phyloP scores from a whole-genome alignment of 2,888 invertebrate species.

The Salticus scenicus region DNA sequence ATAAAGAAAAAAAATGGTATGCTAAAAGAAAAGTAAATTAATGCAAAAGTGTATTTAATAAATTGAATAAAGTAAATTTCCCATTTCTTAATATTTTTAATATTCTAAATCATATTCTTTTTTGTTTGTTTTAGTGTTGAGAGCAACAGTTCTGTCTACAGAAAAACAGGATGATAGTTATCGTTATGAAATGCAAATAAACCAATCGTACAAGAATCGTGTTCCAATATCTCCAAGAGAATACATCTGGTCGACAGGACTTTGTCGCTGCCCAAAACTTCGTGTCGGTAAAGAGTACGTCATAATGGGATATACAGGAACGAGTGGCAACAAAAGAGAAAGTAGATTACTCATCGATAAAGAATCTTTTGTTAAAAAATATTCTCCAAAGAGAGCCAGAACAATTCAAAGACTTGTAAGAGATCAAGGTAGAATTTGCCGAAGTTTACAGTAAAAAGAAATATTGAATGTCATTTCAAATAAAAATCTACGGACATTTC shows the following conservation, averaged over 20 bases:
- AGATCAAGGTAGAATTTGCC: slow-evolving; percentile 29
- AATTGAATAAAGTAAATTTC: too few relatives aligned
- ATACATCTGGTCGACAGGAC: slow-evolving; percentile 72
- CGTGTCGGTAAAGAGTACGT: slow-evolving; percentile 72
- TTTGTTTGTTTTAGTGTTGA: slow-evolving; percentile 60
- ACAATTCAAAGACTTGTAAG: slow-evolving; percentile 41
- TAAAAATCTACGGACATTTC: too few relatives aligned
- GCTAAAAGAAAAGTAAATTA: too few relatives aligned
- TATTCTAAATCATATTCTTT: too few relatives aligned
- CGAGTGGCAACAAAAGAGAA: slow-evolving; percentile 70
- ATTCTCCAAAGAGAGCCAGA: slow-evolving; percentile 46
- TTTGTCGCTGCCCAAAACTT: slow-evolving; percentile 72
- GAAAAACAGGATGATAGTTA: slow-evolving; percentile 69
- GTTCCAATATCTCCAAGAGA: slow-evolving; percentile 73
- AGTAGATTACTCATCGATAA: slow-evolving; percentile 71
- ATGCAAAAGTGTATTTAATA: too few relatives aligned
- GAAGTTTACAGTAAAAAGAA: background rate
- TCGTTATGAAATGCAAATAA: slow-evolving; percentile 72
- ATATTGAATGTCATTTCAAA: too few relatives aligned
- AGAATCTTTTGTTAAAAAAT: slow-evolving; percentile 72
- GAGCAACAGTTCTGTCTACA: slow-evolving; percentile 61
- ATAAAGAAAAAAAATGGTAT: too few relatives aligned
- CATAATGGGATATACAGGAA: slow-evolving; percentile 72
- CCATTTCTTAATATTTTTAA: too few relatives aligned
- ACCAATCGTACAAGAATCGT: slow-evolving; percentile 73